Conservation (phyloP, 2,888 invertebrate species). For the Craniophora ligustri region DNA sequence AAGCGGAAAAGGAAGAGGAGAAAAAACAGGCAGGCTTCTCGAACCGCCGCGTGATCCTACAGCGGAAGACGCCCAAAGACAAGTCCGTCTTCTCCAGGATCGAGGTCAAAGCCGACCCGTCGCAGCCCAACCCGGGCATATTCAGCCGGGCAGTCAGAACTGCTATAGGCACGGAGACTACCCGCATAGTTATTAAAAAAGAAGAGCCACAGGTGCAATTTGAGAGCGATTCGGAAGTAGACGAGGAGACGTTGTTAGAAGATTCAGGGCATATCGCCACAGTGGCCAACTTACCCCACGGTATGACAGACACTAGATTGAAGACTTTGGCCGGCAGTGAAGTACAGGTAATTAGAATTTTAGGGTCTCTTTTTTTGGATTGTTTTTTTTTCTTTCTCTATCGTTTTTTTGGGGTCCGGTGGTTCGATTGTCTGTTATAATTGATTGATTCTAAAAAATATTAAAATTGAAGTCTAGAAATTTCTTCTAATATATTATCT, state of each 20-base stretch:
- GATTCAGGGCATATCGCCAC: conserved; percentile 61
- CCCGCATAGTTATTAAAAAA: conserved; percentile 58
- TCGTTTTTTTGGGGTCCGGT: conserved; percentile 24
- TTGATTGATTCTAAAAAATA: no score
- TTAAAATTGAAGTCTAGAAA: no score
- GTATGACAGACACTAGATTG: conserved; percentile 82
- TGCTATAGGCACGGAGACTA: conserved; percentile 64
- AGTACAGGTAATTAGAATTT: conserved; percentile 78
- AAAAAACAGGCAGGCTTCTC: conserved; percentile 62
- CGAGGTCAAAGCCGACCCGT: conserved; percentile 67
- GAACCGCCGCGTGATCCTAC: conserved; percentile 79
- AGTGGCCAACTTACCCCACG: conserved; percentile 78
- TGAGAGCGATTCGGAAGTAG: conserved; percentile 67
- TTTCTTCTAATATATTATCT: no score
- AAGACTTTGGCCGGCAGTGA: conserved; percentile 78
- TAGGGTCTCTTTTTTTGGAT: conserved; percentile 31
- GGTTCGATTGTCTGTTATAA: conserved; percentile 26
- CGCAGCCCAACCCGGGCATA: conserved; percentile 74
- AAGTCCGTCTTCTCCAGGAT: conserved; percentile 71
- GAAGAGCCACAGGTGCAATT: conserved; percentile 71
- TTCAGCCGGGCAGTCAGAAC: conserved; percentile 80
- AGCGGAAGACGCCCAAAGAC: conserved; percentile 67
- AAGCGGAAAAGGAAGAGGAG: conserved; percentile 61
- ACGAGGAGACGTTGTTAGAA: conserved; percentile 61
- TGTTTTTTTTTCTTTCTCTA: conserved; percentile 23